Percentiles rank a stretch among this genome's conserved stretches.
Evolutionary conservation across 2,113 vertebrate species (phyloP).

Genomic region (Rallus limicola): DNA sequence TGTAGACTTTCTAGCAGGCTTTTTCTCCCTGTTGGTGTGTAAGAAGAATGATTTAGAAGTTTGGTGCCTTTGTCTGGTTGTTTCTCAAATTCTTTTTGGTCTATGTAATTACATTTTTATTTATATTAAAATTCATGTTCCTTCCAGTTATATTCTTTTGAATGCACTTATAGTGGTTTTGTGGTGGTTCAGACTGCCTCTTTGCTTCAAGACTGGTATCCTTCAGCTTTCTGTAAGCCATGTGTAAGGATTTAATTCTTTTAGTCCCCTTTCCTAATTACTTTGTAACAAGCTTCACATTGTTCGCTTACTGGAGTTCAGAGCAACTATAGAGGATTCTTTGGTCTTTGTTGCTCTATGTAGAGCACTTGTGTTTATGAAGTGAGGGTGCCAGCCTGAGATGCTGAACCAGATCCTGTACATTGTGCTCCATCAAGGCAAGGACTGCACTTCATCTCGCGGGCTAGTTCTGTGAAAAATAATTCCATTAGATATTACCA

Average conservation of each 20-base stretch:
- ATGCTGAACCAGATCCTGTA: not conserved
- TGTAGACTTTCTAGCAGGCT: not conserved
- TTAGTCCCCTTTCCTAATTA: not conserved
- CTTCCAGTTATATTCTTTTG: not conserved
- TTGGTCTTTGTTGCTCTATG: not conserved
- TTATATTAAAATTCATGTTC: not conserved
- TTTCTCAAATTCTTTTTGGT: not conserved
- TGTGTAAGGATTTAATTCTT: not conserved
- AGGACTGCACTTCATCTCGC: not conserved
- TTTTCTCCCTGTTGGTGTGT: not conserved
- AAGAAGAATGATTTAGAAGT: not conserved
- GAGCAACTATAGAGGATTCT: not conserved
- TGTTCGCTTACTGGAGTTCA: not conserved
- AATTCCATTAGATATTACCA: not conserved
- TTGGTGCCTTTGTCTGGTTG: not conserved
- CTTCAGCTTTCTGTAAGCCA: not conserved
- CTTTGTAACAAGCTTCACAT: not conserved
- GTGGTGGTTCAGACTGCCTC: not conserved
- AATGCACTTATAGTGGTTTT: not conserved
- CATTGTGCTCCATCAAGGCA: not conserved
- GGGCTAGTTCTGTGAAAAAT: not conserved
- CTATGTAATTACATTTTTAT: not conserved
- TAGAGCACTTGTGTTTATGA: not conserved
- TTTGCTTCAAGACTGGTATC: not conserved
- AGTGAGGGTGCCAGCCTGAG: rapidly evolving